Percentiles rank a stretch among this genome's conserved stretches.
phyloP scores from a whole-genome alignment of 2,113 vertebrate genomes.

The Mustela nigripes region DNA sequence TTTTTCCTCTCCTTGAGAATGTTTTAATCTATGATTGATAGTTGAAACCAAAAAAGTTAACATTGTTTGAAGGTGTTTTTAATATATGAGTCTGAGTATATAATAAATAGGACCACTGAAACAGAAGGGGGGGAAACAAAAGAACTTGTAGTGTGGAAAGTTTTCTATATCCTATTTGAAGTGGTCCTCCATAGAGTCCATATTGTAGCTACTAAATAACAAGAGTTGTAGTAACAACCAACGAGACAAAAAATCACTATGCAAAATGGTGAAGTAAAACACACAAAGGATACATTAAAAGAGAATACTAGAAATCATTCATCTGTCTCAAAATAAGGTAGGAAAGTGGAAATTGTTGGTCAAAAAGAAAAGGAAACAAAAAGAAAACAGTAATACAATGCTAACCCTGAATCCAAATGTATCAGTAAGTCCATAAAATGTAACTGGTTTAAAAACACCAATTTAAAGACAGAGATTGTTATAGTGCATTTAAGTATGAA shows the following conservation, averaged over 20 bases:
- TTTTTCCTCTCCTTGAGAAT: not conserved
- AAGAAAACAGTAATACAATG: not conserved
- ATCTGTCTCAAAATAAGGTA: not conserved
- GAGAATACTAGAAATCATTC: not conserved
- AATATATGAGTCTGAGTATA: not conserved
- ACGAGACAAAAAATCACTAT: not conserved
- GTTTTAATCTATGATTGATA: not conserved
- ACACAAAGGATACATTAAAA: not conserved
- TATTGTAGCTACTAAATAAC: not conserved
- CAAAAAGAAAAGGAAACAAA: not conserved
- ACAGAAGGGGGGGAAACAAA: not conserved
- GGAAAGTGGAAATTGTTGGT: not conserved
- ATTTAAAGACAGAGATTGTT: not conserved
- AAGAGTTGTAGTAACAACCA: not conserved
- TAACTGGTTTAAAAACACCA: not conserved
- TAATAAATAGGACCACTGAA: not conserved
- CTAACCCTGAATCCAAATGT: not conserved
- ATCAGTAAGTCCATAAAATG: not conserved
- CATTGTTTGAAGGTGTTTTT: not conserved
- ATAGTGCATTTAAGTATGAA: not conserved
- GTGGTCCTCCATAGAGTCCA: not conserved
- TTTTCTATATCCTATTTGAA: not conserved
- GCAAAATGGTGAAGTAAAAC: not conserved
- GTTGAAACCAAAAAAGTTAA: not conserved
- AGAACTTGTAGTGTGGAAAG: too few species aligned